Evolutionary conservation across 1,140 invertebrate species (phyloP).

Genomic region (Drosophila busckii): DNA sequence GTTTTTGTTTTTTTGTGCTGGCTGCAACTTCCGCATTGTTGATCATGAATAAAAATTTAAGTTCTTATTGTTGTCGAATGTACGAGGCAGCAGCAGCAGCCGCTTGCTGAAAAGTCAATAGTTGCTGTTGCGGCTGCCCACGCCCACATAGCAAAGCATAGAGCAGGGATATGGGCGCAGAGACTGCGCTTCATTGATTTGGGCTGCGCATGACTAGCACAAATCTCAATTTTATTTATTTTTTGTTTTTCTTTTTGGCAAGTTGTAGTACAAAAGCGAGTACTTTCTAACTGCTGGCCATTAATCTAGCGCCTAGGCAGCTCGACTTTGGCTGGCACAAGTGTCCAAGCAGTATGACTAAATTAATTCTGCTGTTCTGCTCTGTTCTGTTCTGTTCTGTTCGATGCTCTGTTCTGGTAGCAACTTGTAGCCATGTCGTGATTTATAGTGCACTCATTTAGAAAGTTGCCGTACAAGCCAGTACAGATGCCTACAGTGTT

Average conservation of each 20-base stretch:
- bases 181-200: conserved; percentile 62
- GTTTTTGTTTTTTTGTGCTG: conserved; percentile 57
- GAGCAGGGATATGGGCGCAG: conserved; percentile 16
- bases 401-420: conserved; percentile 68
- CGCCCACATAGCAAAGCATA: conserved; percentile 6
- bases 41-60: conserved; percentile 77
- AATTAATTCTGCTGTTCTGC: too few species aligned
- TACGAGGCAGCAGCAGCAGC: too few species aligned
- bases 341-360: conserved; percentile 72
- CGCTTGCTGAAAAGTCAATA: too few species aligned
- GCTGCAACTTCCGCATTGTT: conserved; percentile 74
- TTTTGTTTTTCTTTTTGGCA: not conserved
- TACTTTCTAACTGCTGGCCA: conserved; percentile 69
- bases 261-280: conserved; percentile 10
- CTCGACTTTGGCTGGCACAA: conserved; percentile 24
- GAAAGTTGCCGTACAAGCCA: conserved; percentile 72
- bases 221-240: conserved; percentile 10
- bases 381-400: too few species aligned
- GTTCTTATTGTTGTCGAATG: conserved; percentile 61
- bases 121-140: conserved; percentile 22
- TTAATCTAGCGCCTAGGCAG: conserved; percentile 45
- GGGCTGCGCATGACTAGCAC: conserved; percentile 11
- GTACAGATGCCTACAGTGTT: conserved; percentile 33
- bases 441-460: conserved; percentile 77
- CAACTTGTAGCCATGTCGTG: conserved; percentile 64